Evolutionary conservation across 2,797 vertebrate species (phyloP), one percentile per base, ranked within the genome.

Genomic region (Tiaroga cobitis): DNA sequence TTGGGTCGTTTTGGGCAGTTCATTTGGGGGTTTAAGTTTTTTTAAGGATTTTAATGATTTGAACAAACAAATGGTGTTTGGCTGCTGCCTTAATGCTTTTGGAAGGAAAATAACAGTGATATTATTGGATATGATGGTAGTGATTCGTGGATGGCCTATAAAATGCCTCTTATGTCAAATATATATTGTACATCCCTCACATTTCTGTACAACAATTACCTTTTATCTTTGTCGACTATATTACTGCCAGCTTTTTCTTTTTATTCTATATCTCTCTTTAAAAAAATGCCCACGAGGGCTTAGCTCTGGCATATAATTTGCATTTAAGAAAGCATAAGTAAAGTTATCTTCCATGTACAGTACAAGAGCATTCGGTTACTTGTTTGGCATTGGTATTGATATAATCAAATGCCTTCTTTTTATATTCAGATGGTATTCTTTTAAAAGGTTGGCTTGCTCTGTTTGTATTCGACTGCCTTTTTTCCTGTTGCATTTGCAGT

Each of bases 91-190:
- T 65, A 39, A 49, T 49, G 41, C 56, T 49, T 76, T 32, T 41
- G 74, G 74, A 78, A 7, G 26, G 34, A 56, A 69, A 29, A 41
- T 5, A 78, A 51, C 5, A 49, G 49, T n/a, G 5, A 46, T 56
- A 63, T 78, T 69, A 54, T 76, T 46, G 37, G 8, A 46, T 46
- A 70, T 79, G 34, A 72, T 29, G 51, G 26, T 70, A 43, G 10
- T 18, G 65, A 68, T 69, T 78, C 0, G 0, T 24, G 56, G 21
- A 83, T 15, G 51, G 83, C 65, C 83, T 84, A 39, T 65, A 26
- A 21, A 29, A 56, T 69, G 34, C 26, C 16, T 3, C 61, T 19
- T 41, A 68, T 37, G 37, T 37, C 13, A 79, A 19, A 56, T 32
- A 11, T 26, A 29, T 24, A 16, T 56, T 70, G 49, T 59, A 32